A percentile compares a stretch with the other conserved stretches of the same genome.
phyloP scores from a whole-genome alignment of 2,113 vertebrate genomes.

The Myrmophylax atrothorax region DNA sequence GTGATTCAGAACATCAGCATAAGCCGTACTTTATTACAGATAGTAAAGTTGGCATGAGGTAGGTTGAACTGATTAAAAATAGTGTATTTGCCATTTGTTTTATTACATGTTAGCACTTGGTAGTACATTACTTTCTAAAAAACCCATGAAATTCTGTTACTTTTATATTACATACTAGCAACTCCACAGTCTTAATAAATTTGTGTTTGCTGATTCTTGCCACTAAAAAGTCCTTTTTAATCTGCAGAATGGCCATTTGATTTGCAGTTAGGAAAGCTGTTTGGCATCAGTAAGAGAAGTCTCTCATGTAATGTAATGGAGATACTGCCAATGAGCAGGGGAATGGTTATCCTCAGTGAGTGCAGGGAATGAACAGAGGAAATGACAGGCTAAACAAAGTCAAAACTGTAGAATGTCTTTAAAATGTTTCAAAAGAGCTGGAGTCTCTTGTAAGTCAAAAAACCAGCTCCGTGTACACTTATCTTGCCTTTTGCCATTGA shows the following conservation, averaged over 20 bases:
- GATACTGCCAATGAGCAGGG: neutral
- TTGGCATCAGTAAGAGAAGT: neutral
- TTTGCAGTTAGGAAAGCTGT: neutral
- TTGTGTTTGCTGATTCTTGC: neutral
- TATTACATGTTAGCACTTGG: neutral
- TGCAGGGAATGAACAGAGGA: neutral
- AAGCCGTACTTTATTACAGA: neutral
- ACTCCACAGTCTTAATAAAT: neutral
- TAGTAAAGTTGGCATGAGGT: neutral
- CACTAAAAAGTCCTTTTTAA: neutral
- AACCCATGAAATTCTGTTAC: neutral
- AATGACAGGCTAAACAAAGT: neutral
- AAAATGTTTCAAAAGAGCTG: neutral
- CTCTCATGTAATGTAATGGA: neutral
- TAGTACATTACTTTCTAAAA: neutral
- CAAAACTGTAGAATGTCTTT: neutral
- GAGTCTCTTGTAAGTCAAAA: neutral
- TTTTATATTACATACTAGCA: neutral
- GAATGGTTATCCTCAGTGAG: neutral
- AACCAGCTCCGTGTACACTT: rapidly evolving
- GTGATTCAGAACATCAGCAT: neutral
- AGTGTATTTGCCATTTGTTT: neutral
- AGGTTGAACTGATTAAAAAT: neutral
- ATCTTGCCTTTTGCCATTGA: neutral
- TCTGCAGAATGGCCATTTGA: neutral